Conservation (phyloP, 2,888 invertebrate genomes). For the Clistopyga incitator region DNA sequence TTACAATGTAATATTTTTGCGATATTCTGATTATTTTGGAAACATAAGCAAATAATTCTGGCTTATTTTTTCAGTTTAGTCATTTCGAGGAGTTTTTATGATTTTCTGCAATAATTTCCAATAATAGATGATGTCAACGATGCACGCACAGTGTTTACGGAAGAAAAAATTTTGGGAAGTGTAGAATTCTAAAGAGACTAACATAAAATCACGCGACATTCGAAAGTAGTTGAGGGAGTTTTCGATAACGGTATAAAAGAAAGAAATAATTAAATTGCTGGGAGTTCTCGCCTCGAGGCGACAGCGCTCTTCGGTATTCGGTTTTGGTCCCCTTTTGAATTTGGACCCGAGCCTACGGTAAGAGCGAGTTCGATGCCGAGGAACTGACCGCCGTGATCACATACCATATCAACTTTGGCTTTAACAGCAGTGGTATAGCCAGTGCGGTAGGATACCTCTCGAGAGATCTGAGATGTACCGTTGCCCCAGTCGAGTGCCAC, state of each 20-base stretch:
- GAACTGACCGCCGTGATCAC: not conserved
- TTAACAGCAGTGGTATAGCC: constrained; percentile 16
- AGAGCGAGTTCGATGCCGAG: not conserved
- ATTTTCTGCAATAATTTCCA: too few species aligned
- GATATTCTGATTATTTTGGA: not conserved
- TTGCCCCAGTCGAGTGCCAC: constrained; percentile 38
- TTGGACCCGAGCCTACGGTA: not conserved
- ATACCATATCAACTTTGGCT: constrained; percentile 21
- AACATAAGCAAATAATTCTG: too few species aligned
- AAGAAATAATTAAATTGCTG: constrained; percentile 35
- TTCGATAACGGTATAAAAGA: constrained; percentile 52
- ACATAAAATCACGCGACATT: not conserved
- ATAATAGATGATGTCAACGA: not conserved
- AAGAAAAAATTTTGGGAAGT: not conserved
- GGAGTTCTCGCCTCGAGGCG: constrained; percentile 46
- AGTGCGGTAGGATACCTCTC: not conserved
- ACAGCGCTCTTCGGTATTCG: constrained; percentile 21
- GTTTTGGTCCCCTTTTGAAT: constrained; percentile 12
- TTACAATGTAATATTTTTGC: not conserved
- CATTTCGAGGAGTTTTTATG: too few species aligned
- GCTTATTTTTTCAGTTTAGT: too few species aligned
- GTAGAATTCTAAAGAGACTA: not conserved
- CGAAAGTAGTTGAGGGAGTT: constrained; percentile 4
- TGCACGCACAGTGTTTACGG: not conserved
- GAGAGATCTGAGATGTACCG: constrained; percentile 57